Evolutionary conservation across 2,888 invertebrate species (phyloP).

Genomic region (Tryphoninae sp.): DNA sequence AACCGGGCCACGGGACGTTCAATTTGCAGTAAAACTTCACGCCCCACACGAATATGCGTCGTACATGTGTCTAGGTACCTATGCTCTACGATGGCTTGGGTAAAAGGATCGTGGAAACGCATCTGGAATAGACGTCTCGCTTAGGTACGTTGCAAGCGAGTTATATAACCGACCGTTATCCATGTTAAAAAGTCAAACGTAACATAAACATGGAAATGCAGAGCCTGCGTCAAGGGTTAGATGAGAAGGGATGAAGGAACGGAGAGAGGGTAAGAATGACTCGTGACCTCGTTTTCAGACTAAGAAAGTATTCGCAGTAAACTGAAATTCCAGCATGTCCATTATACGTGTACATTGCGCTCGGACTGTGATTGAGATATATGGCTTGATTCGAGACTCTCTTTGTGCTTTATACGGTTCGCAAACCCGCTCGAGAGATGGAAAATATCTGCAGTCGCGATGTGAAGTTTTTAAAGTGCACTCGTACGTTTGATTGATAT

Average conservation of each 20-base stretch:
- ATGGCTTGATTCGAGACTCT: slow-evolving; percentile 8
- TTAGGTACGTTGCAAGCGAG: slow-evolving; percentile 33
- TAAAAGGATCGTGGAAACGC: slow-evolving; percentile 13
- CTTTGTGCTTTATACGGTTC: slow-evolving; percentile 21
- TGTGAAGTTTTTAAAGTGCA: too few relatives aligned
- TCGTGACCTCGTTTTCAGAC: slow-evolving; percentile 39
- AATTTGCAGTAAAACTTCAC: slow-evolving; percentile 62
- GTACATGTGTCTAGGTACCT: background rate
- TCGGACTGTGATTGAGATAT: slow-evolving; percentile 40
- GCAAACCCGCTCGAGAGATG: background rate
- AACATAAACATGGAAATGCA: slow-evolving; percentile 47
- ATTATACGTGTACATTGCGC: background rate
- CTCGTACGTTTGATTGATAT: too few relatives aligned
- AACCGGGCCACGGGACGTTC: slow-evolving; percentile 40
- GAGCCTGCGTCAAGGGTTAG: slow-evolving; percentile 6
- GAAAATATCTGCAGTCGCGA: slow-evolving; percentile 5
- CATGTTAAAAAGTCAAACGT: slow-evolving; percentile 44
- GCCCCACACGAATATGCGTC: slow-evolving; percentile 3
- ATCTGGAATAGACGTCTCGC: slow-evolving; percentile 17
- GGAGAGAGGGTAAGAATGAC: slow-evolving; percentile 24
- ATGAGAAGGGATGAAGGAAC: slow-evolving; percentile 13
- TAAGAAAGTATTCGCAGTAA: slow-evolving; percentile 34
- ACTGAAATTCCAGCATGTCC: slow-evolving; percentile 20
- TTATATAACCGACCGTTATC: slow-evolving; percentile 21
- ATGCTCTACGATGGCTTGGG: background rate